A percentile compares a stretch with the other conserved stretches of the same genome.
phyloP scores from a whole-genome alignment of 2,113 vertebrate genomes.

The Cebus imitator region DNA sequence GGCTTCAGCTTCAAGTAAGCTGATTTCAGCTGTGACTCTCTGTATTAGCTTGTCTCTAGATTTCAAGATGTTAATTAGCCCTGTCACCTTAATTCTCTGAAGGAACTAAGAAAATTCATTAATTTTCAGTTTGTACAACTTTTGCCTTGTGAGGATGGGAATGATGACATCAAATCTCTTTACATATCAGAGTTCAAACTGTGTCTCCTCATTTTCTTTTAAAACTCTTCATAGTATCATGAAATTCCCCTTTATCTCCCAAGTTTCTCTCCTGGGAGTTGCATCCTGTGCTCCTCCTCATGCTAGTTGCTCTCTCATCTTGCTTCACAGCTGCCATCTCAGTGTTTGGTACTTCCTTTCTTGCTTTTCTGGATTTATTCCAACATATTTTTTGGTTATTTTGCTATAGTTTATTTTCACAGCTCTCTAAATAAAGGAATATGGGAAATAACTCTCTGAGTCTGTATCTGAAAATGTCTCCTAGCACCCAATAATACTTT shows the following conservation, averaged over 20 bases:
- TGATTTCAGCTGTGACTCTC: background rate
- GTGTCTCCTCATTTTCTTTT: background rate
- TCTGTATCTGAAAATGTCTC: background rate
- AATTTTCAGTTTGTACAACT: background rate
- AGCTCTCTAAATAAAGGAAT: background rate
- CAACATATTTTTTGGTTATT: background rate
- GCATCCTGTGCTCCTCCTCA: background rate
- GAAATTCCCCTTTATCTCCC: background rate
- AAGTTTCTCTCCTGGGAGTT: background rate
- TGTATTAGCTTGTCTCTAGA: background rate
- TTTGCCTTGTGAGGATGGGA: background rate
- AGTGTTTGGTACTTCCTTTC: background rate
- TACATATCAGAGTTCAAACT: background rate
- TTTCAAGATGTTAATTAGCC: background rate
- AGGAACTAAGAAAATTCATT: background rate
- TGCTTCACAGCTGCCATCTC: background rate
- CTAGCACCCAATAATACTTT: background rate
- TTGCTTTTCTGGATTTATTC: background rate
- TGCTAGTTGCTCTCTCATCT: background rate
- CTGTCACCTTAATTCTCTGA: background rate
- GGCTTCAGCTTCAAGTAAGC: background rate
- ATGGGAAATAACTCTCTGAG: background rate
- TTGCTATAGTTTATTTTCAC: background rate
- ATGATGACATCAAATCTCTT: background rate
- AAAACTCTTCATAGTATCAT: background rate